phyloP scores from a whole-genome alignment of 2,888 invertebrate species.

The Pseudococcus viburni region DNA sequence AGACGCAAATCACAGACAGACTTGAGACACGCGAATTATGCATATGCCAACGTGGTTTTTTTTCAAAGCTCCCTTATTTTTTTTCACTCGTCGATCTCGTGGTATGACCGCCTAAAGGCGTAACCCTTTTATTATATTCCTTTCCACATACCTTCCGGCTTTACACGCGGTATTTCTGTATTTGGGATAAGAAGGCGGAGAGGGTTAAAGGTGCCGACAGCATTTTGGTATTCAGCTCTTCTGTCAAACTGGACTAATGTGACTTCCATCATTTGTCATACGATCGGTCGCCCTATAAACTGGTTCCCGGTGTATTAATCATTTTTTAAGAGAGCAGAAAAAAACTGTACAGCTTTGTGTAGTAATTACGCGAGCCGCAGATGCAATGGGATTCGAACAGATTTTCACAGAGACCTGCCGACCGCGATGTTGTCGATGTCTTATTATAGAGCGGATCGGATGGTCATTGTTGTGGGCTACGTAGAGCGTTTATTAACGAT shows the following conservation, averaged over 20 bases:
- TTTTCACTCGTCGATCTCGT: neutral
- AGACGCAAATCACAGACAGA: neutral
- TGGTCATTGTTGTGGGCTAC: slow-evolving; percentile 4
- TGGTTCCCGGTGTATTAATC: slow-evolving; percentile 32
- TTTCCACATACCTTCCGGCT: slow-evolving; percentile 36
- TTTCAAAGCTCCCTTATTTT: neutral
- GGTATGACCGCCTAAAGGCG: neutral
- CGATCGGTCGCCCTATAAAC: slow-evolving; percentile 37
- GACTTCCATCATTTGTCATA: slow-evolving; percentile 44
- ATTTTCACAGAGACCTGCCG: neutral
- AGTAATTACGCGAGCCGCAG: slow-evolving; percentile 13
- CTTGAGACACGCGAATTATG: neutral
- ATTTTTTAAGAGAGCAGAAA: slow-evolving; percentile 7
- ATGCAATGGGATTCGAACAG: neutral
- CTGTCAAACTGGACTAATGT: slow-evolving; percentile 49
- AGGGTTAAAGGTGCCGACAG: slow-evolving; percentile 42
- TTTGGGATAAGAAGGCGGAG: neutral
- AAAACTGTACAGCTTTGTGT: neutral
- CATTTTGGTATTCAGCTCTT: slow-evolving; percentile 18
- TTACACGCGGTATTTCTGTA: slow-evolving; percentile 26
- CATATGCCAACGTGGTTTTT: neutral
- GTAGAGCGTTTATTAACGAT: slow-evolving; percentile 19
- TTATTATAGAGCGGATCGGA: neutral
- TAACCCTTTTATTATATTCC: slow-evolving; percentile 15
- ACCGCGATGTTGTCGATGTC: neutral